A percentile compares a stretch with the other conserved stretches of the same genome.
Evolutionary conservation across 2,797 vertebrate genomes (phyloP).

Genomic region (Sebastes melanostomus): DNA sequence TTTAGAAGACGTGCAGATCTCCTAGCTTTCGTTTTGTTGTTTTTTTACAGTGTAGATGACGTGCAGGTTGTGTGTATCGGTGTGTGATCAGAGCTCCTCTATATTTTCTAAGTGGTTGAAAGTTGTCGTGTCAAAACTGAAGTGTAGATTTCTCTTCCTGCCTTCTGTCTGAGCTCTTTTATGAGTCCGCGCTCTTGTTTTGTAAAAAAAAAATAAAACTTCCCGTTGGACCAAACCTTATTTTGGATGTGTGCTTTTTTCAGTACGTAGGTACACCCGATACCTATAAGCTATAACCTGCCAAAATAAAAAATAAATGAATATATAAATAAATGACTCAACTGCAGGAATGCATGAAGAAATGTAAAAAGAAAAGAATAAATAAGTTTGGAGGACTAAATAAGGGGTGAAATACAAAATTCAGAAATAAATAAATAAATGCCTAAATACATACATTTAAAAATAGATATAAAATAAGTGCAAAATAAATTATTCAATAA

Average conservation of each 20-base stretch:
- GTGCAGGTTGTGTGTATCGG: slow-evolving; percentile 31
- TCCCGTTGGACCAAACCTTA: neutral
- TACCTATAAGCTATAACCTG: too few species aligned
- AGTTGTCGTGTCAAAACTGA: slow-evolving; percentile 38
- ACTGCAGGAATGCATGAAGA: too few species aligned
- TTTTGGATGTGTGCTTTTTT: neutral
- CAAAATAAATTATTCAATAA: too few species aligned
- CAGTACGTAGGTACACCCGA: too few species aligned
- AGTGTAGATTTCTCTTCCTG: slow-evolving; percentile 34
- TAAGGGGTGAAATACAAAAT: too few species aligned
- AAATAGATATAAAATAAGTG: too few species aligned
- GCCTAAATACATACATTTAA: too few species aligned
- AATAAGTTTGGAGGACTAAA: too few species aligned
- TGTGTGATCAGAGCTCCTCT: slow-evolving; percentile 52
- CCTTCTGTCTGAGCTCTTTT: slow-evolving; percentile 52
- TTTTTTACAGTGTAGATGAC: slow-evolving; percentile 14
- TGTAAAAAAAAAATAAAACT: slow-evolving; percentile 59
- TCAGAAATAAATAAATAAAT: too few species aligned
- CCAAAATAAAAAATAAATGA: too few species aligned
- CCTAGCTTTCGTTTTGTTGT: neutral
- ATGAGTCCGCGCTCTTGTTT: slow-evolving; percentile 48
- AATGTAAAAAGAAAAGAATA: too few species aligned
- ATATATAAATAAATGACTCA: too few species aligned
- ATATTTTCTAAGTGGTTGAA: slow-evolving; percentile 54
- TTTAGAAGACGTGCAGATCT: neutral